Base-by-base conservation (phyloP, 1,140 invertebrate species). In the Spodoptera litura region DNA sequence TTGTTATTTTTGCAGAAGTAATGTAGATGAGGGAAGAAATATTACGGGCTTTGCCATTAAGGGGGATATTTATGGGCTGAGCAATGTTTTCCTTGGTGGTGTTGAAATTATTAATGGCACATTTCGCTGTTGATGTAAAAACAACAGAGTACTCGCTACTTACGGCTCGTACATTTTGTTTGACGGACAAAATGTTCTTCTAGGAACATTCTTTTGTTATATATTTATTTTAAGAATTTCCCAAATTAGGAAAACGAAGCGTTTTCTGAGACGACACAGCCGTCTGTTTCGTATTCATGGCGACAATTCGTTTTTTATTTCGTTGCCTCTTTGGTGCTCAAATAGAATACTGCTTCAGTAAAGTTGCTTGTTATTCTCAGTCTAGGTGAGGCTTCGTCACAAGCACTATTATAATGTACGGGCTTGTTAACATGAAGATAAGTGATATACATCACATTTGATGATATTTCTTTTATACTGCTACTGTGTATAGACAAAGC, bases 1-100 rank as follows among this genome's bases (percentile, higher is more conserved):
- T 91, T 87, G 88, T 89, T 88, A 89, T 92, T 90, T 91, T 91
- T 90, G 82, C 85, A 89, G 86, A 86, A 88, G 84, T 88, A 88
- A 89, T 90, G 86, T 86, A 89, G 87, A 91, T 91, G 84, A 87
- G 78, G 80, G 82, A 87, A 88, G 88, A 88, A 89, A 88, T 88
- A 89, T 89, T 87, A 81, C 83, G n/a, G 78, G 61, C 74, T 83
- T 83, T 78, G 83, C 86, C 88, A 89, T 90, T 90, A 89, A 82
- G 83, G 61, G 66, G 56, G 76, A 83, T 88, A 88, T 87, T 88
- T 88, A 89, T 81, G 82, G 51, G 68, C 53, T 15, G 76, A 83
- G 82, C 75, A 81, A 84, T 81, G 83, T 81, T 86, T 87, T 84
- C 78, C 75, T 79, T 78, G 70, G 78, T 82, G 84, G 86, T 85